phyloP scores from a whole-genome alignment of 2,888 invertebrate genomes.

The Oscheius onirici region DNA sequence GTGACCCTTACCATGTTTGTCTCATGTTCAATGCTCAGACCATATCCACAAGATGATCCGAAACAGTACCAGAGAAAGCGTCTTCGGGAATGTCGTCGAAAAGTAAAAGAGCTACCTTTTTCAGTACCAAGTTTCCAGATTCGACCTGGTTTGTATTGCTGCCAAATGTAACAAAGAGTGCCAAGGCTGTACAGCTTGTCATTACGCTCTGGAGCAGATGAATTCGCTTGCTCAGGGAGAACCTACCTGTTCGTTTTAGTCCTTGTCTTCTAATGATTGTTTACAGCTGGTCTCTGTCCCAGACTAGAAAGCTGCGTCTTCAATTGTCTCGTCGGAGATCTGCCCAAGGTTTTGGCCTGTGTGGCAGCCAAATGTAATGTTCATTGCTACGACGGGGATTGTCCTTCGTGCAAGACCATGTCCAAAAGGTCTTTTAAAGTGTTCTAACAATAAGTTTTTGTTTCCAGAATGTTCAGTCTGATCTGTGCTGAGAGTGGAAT shows the following conservation, averaged over 20 bases:
- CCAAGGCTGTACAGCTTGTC: constrained; percentile 50
- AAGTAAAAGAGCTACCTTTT: constrained; percentile 39
- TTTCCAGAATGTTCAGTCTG: constrained; percentile 43
- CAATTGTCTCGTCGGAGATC: constrained; percentile 41
- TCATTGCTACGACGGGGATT: constrained; percentile 59
- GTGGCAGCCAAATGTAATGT: constrained; percentile 54
- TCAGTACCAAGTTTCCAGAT: constrained; percentile 35
- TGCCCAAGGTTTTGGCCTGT: constrained; percentile 39
- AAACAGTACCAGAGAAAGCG: constrained; percentile 39
- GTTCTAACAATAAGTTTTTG: neutral
- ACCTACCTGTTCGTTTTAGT: constrained; percentile 45
- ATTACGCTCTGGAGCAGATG: constrained; percentile 59
- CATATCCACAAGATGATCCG: constrained; percentile 36
- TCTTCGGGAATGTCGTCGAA: constrained; percentile 49
- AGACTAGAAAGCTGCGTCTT: constrained; percentile 52
- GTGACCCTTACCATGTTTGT: constrained; percentile 23
- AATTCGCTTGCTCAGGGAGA: constrained; percentile 55
- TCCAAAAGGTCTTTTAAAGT: constrained; percentile 33
- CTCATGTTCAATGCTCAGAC: no score
- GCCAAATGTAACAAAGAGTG: constrained; percentile 55
- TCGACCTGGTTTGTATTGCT: constrained; percentile 59
- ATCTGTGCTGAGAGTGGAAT: constrained; percentile 44
- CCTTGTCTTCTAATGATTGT: neutral
- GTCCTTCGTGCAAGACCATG: constrained; percentile 54
- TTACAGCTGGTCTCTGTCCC: constrained; percentile 55